These are phyloP conservation scores for Zaprionus capensis DNA, from an alignment of 1,140 invertebrate species.

Conservation along the genomic window DNA sequence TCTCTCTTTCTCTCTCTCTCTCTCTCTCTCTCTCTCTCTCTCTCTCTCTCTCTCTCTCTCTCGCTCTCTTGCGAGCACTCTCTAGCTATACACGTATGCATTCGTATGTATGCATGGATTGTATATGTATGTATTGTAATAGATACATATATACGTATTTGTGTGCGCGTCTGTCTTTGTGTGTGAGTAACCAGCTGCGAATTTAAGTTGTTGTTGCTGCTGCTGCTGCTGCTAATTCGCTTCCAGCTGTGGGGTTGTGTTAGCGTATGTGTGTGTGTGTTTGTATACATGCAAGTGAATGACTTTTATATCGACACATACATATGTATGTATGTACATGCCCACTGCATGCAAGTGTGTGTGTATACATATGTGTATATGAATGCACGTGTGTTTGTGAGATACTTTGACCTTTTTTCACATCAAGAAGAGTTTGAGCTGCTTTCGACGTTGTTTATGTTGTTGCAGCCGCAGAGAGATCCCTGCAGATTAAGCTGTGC, in stretches of 20 bases:
- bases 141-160: constrained; percentile 8
- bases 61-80: background rate
- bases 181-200: constrained; percentile 65
- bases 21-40: constrained; percentile 10
- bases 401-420: constrained; percentile 71
- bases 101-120: constrained; percentile 3
- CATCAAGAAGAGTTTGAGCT: constrained; percentile 69
- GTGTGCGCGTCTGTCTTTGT: constrained; percentile 40
- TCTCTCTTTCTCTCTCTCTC: constrained; percentile 8
- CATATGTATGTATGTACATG: background rate
- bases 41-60: constrained; percentile 7
- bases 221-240: constrained; percentile 35
- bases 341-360: background rate
- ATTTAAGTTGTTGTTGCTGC: constrained; percentile 62
- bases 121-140: constrained; percentile 14
- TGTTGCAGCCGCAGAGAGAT: constrained; percentile 53
- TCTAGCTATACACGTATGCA: background rate
- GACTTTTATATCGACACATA: background rate
- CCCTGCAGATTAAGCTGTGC: constrained; percentile 63
- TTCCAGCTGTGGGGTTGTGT: constrained; percentile 35
- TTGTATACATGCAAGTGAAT: background rate
- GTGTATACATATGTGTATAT: constrained; percentile 22
- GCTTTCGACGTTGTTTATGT: constrained; percentile 24
- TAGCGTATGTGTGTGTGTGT: constrained; percentile 9
- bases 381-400: constrained; percentile 29